Base-by-base conservation (phyloP, 2,888 invertebrate species). In the Acanthosoma haemorrhoidale region DNA sequence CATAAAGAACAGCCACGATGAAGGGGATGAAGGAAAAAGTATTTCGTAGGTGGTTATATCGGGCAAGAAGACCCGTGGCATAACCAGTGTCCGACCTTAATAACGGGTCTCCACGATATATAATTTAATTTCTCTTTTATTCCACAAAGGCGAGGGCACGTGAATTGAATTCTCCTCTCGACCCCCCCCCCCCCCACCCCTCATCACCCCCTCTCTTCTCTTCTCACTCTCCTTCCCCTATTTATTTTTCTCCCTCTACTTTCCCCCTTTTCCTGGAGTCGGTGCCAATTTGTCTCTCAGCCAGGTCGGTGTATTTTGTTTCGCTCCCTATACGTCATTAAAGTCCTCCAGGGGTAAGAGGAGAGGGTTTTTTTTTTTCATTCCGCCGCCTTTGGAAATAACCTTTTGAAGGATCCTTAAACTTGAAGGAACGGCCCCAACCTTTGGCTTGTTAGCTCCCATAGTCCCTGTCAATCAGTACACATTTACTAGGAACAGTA, bases 111-210 rank as follows among this genome's bases (percentile, higher is more conserved):
- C n/a, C 38, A 32, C 32, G 31, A 64, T 41, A 67, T 67, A 67
- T 67, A 67, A 67, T 67, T 67, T 67, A 67, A 67, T 67, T 67
- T 67, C 51, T 67, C 34, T 57, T 67, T 67, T 67, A 67, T 67
- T 67, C 57, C 32, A 67, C 67, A 67, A 67, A 67, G 67, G 67
- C 67, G 67, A 67, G 51, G 51, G 51, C 43, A 67, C 67, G 67
- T 67, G 67, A 67, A 67, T 67, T 39, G 67, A 67, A 67, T 57
- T 60, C 60, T 31, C 60, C 16, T 32, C 60, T 60, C n/a, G 31
- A 13, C 4, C n/a, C 60, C 25, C 29, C 4, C 43, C 29, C 25
- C 43, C 29, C 32, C 43, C 25, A 29, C 32, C 9, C 32, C 39
- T 31, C 64, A 29, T 29, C 29, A 5, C 21, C 57, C 67, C 6